These are phyloP conservation scores for Anser cygnoides DNA, from an alignment of 2,113 vertebrate species.

Conservation along the genomic window DNA sequence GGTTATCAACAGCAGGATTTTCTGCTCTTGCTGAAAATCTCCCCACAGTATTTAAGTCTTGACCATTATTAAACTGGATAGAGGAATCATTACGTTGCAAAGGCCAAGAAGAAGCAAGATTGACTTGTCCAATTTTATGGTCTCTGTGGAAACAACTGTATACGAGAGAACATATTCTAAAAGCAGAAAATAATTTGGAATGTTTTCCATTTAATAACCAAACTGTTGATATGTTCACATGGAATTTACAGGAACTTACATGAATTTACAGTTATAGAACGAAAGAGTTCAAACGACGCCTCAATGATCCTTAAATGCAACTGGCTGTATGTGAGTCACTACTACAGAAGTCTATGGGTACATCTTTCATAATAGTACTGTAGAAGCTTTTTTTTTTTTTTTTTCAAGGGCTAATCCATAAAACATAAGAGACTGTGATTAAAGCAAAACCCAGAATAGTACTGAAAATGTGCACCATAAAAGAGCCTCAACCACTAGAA, in stretches of 20 bases:
- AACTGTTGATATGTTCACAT: background rate
- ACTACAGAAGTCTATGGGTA: background rate
- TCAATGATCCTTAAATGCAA: background rate
- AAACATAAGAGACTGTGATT: background rate
- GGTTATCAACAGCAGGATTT: background rate
- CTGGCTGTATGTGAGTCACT: background rate
- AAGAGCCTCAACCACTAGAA: background rate
- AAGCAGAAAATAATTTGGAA: background rate
- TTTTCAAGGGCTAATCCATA: background rate
- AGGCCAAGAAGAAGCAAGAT: background rate
- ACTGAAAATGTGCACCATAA: background rate
- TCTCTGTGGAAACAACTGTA: background rate
- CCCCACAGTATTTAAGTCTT: background rate
- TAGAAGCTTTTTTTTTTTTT: background rate
- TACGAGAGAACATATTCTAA: background rate
- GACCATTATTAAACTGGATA: background rate
- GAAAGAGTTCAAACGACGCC: background rate
- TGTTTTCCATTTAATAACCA: background rate
- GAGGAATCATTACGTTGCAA: background rate
- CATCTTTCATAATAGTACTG: background rate
- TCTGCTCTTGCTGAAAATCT: background rate
- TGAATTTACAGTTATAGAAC: background rate
- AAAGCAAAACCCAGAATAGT: background rate
- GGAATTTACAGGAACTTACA: background rate
- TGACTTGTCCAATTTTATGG: background rate